Evolutionary conservation across 2,888 invertebrate genomes (phyloP), one percentile per base, ranked within the genome.

Genomic region (Dicycla oo): DNA sequence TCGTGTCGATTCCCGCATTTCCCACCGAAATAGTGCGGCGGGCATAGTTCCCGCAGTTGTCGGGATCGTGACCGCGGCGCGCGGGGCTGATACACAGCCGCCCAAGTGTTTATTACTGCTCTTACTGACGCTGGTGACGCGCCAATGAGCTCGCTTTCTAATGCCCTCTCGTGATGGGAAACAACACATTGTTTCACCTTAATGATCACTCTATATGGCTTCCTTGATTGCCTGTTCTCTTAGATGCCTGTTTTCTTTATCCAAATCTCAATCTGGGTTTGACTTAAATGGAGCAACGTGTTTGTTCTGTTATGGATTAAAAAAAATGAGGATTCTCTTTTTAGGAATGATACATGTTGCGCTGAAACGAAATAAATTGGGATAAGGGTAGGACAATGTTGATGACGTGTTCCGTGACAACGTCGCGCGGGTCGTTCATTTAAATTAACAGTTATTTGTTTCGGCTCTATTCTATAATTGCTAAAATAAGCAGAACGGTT

Each of bases 1-100:
- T 73, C 43, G 78, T 65, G 81, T 85, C 81, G 78, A 85, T 87
- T 78, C 69, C 56, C 60, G 64, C 69, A 69, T 68, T 85, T 71
- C 60, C 63, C 81, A 75, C 70, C 75, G 66, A 87, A 80, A 83
- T 85, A 85, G 78, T 87, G 87, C 75, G 87, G 85, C 69, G 65
- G 38, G 71, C 67, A 73, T 78, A 78, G 78, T 81, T 78, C 74
- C 75, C 66, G 73, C 65, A 69, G 69, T 61, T 60, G 66, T 60
- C 62, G 54, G 74, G 65, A 54, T 77, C 84, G 86, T 84, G 78
- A 73, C 82, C 79, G 34, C 34, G 34, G 34, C 34, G 34, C 45
- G 40, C 71, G 73, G 72, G 51, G 20, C 73, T 69, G 73, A 74
- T 51, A 70, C 73, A 73, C 74, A 71, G 58, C 69, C 56, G 47